A percentile compares a stretch with the other conserved stretches of the same genome.
These are phyloP conservation scores for Pseudochromis fuscus DNA, from an alignment of 2,797 vertebrate species.

Conservation along the genomic window DNA sequence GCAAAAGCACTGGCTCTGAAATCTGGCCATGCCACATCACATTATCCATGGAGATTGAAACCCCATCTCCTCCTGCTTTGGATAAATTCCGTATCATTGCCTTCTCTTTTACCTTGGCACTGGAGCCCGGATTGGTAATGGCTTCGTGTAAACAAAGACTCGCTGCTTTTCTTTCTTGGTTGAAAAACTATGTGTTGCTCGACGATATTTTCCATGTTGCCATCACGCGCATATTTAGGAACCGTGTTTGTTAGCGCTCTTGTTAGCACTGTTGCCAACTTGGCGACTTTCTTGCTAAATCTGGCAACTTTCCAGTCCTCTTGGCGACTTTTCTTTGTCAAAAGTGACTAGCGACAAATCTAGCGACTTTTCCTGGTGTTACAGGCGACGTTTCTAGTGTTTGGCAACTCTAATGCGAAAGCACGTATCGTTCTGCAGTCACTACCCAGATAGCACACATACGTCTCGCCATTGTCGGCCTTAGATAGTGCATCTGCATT, in stretches of 20 bases:
- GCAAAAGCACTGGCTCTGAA: conserved; percentile 50
- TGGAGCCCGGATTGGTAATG: conserved; percentile 30
- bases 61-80: conserved; percentile 48
- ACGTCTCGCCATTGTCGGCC: too few relatives aligned
- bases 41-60: conserved; percentile 70
- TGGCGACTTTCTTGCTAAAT: not conserved
- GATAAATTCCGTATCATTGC: conserved; percentile 66
- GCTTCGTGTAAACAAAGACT: conserved; percentile 27
- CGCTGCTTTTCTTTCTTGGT: conserved; percentile 10
- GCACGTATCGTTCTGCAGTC: too few relatives aligned
- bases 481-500: too few relatives aligned
- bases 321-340: too few relatives aligned
- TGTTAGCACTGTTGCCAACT: not conserved
- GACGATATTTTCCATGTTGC: not conserved
- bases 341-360: too few relatives aligned
- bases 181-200: conserved; percentile 5
- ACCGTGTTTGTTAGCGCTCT: not conserved
- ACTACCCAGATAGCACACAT: too few relatives aligned
- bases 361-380: too few relatives aligned
- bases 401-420: too few relatives aligned
- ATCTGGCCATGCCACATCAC: conserved; percentile 53
- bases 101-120: conserved; percentile 58
- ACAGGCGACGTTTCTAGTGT: too few relatives aligned
- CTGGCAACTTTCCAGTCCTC: too few relatives aligned
- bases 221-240: not conserved